Evolutionary conservation across 1,140 invertebrate genomes (phyloP).

Genomic region (Microplitis demolitor): DNA sequence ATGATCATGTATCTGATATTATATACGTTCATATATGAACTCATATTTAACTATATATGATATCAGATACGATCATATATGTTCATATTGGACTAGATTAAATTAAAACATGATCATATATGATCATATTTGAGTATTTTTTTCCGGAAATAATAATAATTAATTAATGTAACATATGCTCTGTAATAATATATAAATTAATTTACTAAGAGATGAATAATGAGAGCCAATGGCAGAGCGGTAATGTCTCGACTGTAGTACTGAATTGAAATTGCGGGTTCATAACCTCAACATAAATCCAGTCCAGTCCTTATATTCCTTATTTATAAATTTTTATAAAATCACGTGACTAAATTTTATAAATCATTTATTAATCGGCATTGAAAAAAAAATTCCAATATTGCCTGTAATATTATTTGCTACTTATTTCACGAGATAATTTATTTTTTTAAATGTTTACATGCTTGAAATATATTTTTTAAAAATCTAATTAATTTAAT

Average conservation of each 20-base stretch:
- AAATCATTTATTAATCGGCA: too few species aligned
- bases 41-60: too few species aligned
- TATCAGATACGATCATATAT: too few species aligned
- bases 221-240: slow-evolving; percentile 62
- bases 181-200: not conserved
- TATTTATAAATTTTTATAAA: not conserved
- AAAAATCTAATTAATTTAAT: slow-evolving; percentile 41
- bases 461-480: slow-evolving; percentile 32
- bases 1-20: too few species aligned
- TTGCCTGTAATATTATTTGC: too few species aligned
- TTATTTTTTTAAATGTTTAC: slow-evolving; percentile 35
- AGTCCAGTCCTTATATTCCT: slow-evolving; percentile 1
- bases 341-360: too few species aligned
- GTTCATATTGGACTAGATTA: too few species aligned
- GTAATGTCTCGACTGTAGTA: slow-evolving; percentile 56
- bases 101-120: too few species aligned
- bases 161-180: not conserved
- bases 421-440: not conserved
- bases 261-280: slow-evolving; percentile 18
- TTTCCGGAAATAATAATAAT: too few species aligned
- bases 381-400: too few species aligned
- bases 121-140: too few species aligned
- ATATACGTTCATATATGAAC: too few species aligned
- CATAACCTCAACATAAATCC: slow-evolving; percentile 6
- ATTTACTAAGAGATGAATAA: slow-evolving; percentile 57